A percentile compares a stretch with the other conserved stretches of the same genome.
Conservation (phyloP, 2,113 vertebrate genomes). For the Charadrius vociferus region DNA sequence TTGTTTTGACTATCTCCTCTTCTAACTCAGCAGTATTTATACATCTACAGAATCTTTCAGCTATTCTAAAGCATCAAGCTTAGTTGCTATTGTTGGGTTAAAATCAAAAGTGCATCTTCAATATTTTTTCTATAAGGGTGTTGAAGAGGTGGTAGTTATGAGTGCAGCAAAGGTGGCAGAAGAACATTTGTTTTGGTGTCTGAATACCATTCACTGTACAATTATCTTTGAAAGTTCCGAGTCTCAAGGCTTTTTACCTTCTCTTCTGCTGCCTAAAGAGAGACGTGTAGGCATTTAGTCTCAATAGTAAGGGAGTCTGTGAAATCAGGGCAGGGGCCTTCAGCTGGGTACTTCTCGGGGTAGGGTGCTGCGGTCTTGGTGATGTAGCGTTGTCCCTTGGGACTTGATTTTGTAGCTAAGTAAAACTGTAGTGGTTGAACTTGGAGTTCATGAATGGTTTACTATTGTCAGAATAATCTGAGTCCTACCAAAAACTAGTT, state of each 20-base stretch:
- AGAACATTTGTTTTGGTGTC: neutral
- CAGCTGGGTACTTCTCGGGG: neutral
- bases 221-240: neutral
- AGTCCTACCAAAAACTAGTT: neutral
- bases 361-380: neutral
- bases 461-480: neutral
- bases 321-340: neutral
- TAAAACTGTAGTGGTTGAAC: neutral
- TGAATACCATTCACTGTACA: neutral
- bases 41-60: neutral
- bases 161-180: neutral
- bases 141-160: neutral
- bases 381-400: neutral
- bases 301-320: neutral
- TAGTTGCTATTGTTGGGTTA: neutral
- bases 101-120: neutral
- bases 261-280: neutral
- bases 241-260: neutral
- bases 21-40: neutral
- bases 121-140: neutral
- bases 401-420: neutral
- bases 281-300: neutral
- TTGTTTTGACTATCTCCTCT: neutral
- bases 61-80: neutral
- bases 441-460: neutral